Evolutionary conservation across 53 echinoderm and acorn worm species (phyloP).

Genomic region (Arbacia lixula): DNA sequence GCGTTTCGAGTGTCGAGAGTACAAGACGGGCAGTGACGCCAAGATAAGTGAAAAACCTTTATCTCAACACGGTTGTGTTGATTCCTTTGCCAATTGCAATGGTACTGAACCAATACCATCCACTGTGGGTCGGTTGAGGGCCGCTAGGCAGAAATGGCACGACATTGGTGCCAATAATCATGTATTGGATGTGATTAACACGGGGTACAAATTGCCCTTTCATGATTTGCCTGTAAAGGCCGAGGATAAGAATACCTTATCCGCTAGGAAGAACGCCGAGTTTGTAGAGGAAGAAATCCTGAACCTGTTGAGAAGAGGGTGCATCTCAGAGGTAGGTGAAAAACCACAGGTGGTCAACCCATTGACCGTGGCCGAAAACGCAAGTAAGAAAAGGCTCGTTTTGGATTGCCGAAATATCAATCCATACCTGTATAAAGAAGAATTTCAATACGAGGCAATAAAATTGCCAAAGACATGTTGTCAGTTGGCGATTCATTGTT

Average conservation of each 20-base stretch:
- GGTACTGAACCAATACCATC: background rate
- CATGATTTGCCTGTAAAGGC: background rate
- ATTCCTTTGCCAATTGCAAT: background rate
- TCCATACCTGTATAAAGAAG: conserved; percentile 38
- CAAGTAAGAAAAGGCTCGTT: conserved; percentile 22
- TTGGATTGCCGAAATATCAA: conserved; percentile 54
- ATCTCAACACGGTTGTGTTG: background rate
- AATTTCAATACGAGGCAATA: conserved; percentile 44
- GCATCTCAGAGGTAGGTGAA: background rate
- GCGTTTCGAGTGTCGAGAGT: conserved; percentile 35
- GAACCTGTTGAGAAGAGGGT: conserved; percentile 8
- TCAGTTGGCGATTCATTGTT: conserved; percentile 31
- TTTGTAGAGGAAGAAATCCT: conserved; percentile 47
- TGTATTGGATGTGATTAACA: conserved; percentile 16
- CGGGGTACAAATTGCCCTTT: conserved; percentile 36
- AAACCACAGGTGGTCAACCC: conserved; percentile 41
- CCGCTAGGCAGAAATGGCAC: conserved; percentile 11
- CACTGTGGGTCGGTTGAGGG: background rate
- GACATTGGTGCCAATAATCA: background rate
- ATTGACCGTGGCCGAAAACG: conserved; percentile 34
- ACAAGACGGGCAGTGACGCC: background rate
- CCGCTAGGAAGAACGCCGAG: background rate
- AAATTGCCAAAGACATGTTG: conserved; percentile 14
- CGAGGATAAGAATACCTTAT: background rate
- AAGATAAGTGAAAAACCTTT: conserved; percentile 41